Percentiles rank a stretch among this genome's conserved stretches.
Conservation (phyloP, 1,140 invertebrate species). For the Zaprionus gabonicus region DNA sequence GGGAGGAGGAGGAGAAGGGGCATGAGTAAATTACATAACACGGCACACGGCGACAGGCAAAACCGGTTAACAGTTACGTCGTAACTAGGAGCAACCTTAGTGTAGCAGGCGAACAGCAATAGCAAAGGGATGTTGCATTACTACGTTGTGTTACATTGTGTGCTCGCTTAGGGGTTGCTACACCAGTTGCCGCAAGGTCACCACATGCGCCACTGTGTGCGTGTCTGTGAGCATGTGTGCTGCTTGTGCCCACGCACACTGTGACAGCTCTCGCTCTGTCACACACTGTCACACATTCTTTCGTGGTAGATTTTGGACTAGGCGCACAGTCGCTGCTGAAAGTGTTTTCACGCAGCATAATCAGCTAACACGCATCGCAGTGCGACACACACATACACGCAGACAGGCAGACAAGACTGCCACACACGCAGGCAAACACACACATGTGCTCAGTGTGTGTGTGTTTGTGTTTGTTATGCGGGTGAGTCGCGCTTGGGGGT, state of each 20-base stretch:
- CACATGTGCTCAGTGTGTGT: slow-evolving; percentile 25
- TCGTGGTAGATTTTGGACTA: slow-evolving; percentile 76
- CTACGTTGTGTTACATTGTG: slow-evolving; percentile 73
- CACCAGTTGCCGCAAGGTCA: slow-evolving; percentile 52
- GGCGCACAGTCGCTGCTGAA: slow-evolving; percentile 58
- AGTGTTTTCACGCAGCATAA: slow-evolving; percentile 25
- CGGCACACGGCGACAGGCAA: slow-evolving; percentile 3
- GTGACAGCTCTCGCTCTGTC: slow-evolving; percentile 35
- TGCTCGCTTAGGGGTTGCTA: slow-evolving; percentile 56
- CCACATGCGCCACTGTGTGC: not conserved
- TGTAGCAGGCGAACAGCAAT: slow-evolving; percentile 65
- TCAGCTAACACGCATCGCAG: not conserved
- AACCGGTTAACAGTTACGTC: slow-evolving; percentile 84
- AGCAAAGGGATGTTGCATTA: slow-evolving; percentile 42
- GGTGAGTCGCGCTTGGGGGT: too few species aligned
- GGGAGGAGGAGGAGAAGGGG: too few species aligned
- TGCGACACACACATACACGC: slow-evolving; percentile 34
- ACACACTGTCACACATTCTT: slow-evolving; percentile 83
- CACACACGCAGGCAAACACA: slow-evolving; percentile 40
- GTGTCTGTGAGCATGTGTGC: slow-evolving; percentile 15
- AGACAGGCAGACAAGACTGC: too few species aligned
- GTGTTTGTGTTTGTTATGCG: slow-evolving; percentile 12
- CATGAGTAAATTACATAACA: slow-evolving; percentile 57
- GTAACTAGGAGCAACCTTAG: slow-evolving; percentile 84
- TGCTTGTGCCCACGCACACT: slow-evolving; percentile 47